Evolutionary conservation across 2,113 vertebrate genomes (phyloP), one percentile per base, ranked within the genome.

Genomic region (Tragelaphus buxtoni): DNA sequence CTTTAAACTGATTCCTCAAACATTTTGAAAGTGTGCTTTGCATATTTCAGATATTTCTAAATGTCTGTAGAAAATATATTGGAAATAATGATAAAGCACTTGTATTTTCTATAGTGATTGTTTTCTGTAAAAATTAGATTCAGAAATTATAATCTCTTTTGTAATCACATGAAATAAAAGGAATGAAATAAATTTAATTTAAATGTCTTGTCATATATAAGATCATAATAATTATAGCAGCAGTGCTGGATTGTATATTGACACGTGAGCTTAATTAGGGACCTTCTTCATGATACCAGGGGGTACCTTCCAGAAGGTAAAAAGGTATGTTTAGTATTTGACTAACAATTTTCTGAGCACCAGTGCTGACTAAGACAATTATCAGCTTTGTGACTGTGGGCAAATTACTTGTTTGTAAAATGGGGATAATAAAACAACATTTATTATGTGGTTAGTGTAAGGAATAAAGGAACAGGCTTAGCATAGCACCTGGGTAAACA

Each of bases 401-500:
- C 16, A 58, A 76, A 16, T 90, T 95, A 76, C 17, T 76, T 96
- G 45, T 86, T 72, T 93, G n/a, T 53, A 93, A 88, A 72, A 91
- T 45, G 76, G 24, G 9, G 6, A 45, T 76, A 81, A 90, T 76
- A 72, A 94, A 94, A 84, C 13, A 28, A 60, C 84, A 30, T 91
- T 87, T 93, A 80, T 90, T 88, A 20, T n/a, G 65, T 30, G 1
- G n/a, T 63, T 93, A 9, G 5, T 60, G 2, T 65, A 85, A 74
- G 42, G 53, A 83, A 65, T 39, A 80, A 83, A 91, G 18, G 76
- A 45, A 92, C 74, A 26, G 16, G 51, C 47, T 94, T 80, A 90
- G 84, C 9, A 35, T 17, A 47, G 28, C 10, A 92, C 1, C 79
- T 91, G 58, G 16, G 22, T 83, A 91, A 93, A 91, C 9, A 81